phyloP scores from a whole-genome alignment of 37 sponge, comb jelly and placozoan species.

The Bolinopsis microptera region DNA sequence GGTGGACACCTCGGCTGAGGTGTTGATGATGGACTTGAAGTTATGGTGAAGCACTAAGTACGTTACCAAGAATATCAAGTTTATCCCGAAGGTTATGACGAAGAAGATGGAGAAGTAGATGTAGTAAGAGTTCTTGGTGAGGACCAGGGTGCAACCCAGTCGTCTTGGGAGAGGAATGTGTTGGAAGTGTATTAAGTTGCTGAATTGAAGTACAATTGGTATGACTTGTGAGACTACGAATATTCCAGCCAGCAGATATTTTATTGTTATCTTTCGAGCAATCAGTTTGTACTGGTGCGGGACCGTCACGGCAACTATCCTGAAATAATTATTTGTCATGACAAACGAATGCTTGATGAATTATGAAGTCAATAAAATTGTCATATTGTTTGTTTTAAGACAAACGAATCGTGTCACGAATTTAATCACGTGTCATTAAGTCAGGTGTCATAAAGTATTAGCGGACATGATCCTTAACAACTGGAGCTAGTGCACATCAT shows the following conservation, averaged over 20 bases:
- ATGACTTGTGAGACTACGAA: background rate
- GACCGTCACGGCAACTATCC: background rate
- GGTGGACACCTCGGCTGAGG: background rate
- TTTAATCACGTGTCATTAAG: too few species aligned
- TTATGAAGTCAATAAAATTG: too few species aligned
- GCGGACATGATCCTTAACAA: too few species aligned
- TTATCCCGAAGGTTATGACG: background rate
- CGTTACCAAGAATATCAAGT: background rate
- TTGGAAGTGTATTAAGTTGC: background rate
- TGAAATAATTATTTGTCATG: too few species aligned
- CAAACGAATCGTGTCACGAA: too few species aligned
- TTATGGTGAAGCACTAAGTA: background rate
- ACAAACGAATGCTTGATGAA: too few species aligned
- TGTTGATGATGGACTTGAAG: background rate
- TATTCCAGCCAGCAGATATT: background rate
- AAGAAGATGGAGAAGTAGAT: slow-evolving; percentile 35
- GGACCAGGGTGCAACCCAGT: slow-evolving; percentile 31
- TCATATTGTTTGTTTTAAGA: too few species aligned
- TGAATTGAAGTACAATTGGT: background rate
- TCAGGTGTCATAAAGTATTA: too few species aligned
- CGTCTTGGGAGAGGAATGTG: background rate
- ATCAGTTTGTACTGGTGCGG: slow-evolving; percentile 23
- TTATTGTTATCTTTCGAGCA: background rate
- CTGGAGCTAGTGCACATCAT: too few species aligned
- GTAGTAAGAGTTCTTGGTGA: background rate